Base-by-base conservation (phyloP, 1,140 invertebrate genomes). In the Lepidurus packardi region DNA sequence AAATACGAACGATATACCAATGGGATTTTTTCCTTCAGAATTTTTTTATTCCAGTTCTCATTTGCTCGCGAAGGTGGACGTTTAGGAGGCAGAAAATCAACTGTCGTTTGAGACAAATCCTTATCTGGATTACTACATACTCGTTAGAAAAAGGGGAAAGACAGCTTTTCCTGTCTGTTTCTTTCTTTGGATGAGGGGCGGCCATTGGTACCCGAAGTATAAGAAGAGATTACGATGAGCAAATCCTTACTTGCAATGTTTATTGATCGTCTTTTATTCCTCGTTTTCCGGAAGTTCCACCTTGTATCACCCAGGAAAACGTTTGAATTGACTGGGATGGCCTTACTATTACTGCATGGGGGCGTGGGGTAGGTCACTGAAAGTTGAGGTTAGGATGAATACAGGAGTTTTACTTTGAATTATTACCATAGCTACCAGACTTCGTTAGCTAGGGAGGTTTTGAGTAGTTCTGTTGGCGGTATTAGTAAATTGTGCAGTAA, bases 201-300 rank as follows among this genome's bases (percentile, higher is more conserved):
- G 7, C 7, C 53, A 65, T n/a, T 7, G 13, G 13, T 65, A 65
- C 16, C 53, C 16, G 21, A 65, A 65, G 21, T 9, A 21, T 16
- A 21, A 65, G 53, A 65, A 65, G 9, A 65, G 53, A 65, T 65
- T 65, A 65, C 53, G 53, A 65, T 21, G 13, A 65, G 53, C 53
- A 65, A 65, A 65, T 65, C 53, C 53, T 65, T 65, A 16, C 53
- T 65, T n/a, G 21, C 53, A 13, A 65, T 21, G 21, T 65, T 65
- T 65, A 65, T 65, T 65, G 53, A 65, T 65, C 53, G 53, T 65
- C 21, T 16, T 65, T 65, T 21, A 21, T 65, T 65, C 53, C 53
- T 65, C 53, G 7, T 65, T 65, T 21, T 65, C 16, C 13, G 9
- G 16, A 65, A 65, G n/a, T 65, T n/a, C 53, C 21, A 65, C 53